Base-by-base conservation (phyloP, 1,140 invertebrate genomes). In the Venturia canescens region DNA sequence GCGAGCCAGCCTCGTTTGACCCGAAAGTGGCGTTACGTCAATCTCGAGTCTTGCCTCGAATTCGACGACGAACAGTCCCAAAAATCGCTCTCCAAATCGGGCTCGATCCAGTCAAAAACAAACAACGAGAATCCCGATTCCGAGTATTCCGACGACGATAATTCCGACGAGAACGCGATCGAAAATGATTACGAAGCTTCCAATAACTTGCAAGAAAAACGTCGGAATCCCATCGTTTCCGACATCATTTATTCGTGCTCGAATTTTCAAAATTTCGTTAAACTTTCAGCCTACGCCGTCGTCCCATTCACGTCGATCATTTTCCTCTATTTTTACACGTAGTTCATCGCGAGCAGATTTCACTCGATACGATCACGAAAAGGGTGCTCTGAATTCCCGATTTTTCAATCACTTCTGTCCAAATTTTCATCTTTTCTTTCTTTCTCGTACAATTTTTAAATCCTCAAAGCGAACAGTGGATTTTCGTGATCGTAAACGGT, bases 271-370 rank as follows among this genome's bases (percentile, higher is more conserved):
- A 87, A 90, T 80, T 88, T 91, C 16, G 88, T 87, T 6, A 84
- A 84, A 78, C 44, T 89, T 13, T 80, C 89, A 4, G 87, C 87
- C n/a, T 90, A 89, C 67, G 86, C 85, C 29, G 83, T 88, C 60
- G 85, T 91, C 0, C 90, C 90, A 1, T 87, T 89, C 72, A 83
- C 89, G 27, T 90, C 90, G 11, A 85, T 87, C 13, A 79, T 88
- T 23, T 60, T 88, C 21, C 18, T 88, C 0, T 88, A 88, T 48
- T 78, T 86, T 79, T 88, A 88, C 77, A 88, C 86, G n/a, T 87
- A 84, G 29, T 66, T 16, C 15, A 13, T 53, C 18, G 18, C 18
- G 18, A 53, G 50, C 16, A 7, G 6, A 3, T 18, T 53, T 11
- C 50, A 21, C 50, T 53, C n/a, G 3, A 53, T 53, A 53, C 11